Evolutionary conservation across 2,888 invertebrate species (phyloP).

Genomic region (Drosophila quasianomalipes): DNA sequence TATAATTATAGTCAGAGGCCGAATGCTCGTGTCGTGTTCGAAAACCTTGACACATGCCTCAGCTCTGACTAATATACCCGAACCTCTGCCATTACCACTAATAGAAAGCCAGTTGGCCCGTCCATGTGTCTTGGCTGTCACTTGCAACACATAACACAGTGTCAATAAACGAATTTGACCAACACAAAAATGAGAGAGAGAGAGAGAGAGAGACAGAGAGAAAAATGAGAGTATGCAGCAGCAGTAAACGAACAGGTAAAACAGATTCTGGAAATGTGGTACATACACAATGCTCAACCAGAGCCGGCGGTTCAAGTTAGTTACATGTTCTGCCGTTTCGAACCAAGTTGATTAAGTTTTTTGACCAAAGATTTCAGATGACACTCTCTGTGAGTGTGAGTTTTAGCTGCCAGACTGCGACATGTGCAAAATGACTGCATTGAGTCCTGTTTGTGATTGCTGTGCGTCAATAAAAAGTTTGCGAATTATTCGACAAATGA

Average conservation of each 20-base stretch:
- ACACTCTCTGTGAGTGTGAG: conserved; percentile 13
- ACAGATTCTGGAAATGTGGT: conserved; percentile 28
- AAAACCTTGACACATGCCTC: not conserved
- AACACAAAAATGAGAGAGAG: conserved; percentile 6
- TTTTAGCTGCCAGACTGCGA: conserved; percentile 6
- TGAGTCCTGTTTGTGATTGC: conserved; percentile 12
- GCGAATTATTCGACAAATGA: conserved; percentile 13
- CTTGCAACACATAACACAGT: conserved; percentile 74
- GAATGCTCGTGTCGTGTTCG: not conserved
- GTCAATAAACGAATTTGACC: conserved; percentile 74
- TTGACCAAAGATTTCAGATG: conserved; percentile 34
- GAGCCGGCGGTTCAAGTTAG: conserved; percentile 34
- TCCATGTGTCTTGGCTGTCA: conserved; percentile 62
- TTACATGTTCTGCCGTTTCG: conserved; percentile 32
- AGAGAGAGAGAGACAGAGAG: not conserved
- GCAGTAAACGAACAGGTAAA: conserved; percentile 24
- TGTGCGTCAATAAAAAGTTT: conserved; percentile 2
- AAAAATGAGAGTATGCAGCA: conserved; percentile 10
- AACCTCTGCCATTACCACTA: conserved; percentile 5
- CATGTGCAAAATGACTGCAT: conserved; percentile 17
- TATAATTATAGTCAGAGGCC: not conserved
- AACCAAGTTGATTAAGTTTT: conserved; percentile 60
- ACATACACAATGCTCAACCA: conserved; percentile 1
- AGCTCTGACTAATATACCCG: conserved; percentile 30
- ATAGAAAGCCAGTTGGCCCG: conserved; percentile 28